Conservation (phyloP, 2,797 vertebrate species). For the Tamandua tetradactyla region DNA sequence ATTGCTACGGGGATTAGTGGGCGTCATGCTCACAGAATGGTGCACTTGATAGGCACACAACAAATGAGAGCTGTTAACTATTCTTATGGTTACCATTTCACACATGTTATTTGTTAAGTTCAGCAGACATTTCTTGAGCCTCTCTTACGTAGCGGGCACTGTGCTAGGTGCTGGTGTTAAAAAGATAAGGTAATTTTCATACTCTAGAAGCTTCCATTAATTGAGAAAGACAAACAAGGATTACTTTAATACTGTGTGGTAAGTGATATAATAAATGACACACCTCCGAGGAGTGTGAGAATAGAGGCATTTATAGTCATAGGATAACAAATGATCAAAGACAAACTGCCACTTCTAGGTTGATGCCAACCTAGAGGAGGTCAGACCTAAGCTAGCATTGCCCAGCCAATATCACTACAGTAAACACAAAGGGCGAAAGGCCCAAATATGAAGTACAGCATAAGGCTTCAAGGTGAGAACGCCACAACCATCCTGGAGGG, state of each 20-base stretch:
- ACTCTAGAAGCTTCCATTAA: neutral
- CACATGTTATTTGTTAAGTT: neutral
- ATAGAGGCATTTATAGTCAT: neutral
- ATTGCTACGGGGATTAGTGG: neutral
- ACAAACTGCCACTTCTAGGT: neutral
- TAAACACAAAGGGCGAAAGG: neutral
- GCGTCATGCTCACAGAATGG: rapidly evolving
- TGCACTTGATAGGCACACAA: rapidly evolving
- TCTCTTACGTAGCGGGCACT: neutral
- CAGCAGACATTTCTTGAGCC: neutral
- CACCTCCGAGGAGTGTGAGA: neutral
- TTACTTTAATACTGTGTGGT: neutral
- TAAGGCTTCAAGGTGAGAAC: neutral
- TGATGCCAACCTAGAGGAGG: neutral
- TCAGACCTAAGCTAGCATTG: neutral
- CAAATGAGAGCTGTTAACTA: neutral
- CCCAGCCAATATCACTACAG: too few species aligned
- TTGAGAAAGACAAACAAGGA: neutral
- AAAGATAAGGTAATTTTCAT: neutral
- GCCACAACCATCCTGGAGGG: rapidly evolving
- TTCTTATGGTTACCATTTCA: neutral
- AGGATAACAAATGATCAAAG: neutral
- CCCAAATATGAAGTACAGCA: neutral
- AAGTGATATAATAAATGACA: neutral
- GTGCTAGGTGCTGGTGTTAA: neutral